These are phyloP conservation scores for Megatriorchis doriae DNA, from an alignment of 2,113 vertebrate species.

Conservation along the genomic window DNA sequence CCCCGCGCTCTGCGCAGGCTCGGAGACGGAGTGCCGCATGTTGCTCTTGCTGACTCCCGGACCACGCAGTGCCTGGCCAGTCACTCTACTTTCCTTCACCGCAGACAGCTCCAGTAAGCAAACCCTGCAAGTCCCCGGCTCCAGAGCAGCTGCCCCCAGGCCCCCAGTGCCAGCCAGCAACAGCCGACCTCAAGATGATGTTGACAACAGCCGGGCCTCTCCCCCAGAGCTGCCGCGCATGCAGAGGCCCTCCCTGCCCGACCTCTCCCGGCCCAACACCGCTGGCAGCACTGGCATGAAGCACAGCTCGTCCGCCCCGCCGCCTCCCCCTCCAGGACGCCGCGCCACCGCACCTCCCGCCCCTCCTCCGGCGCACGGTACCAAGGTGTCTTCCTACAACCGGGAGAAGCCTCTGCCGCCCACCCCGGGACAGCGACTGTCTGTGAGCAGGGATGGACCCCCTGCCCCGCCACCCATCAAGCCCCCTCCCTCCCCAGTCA, in stretches of 20 bases:
- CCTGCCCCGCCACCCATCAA: conserved; percentile 73
- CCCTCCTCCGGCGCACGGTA: conserved; percentile 62
- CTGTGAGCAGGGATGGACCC: conserved; percentile 66
- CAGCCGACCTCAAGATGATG: conserved; percentile 78
- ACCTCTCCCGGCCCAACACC: conserved; percentile 79
- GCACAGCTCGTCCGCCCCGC: conserved; percentile 87
- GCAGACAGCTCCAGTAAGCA: conserved; percentile 80
- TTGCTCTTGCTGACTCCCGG: neutral
- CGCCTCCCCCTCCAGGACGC: conserved; percentile 83
- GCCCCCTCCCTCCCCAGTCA: conserved; percentile 80
- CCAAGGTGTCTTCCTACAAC: conserved; percentile 72
- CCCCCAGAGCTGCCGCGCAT: conserved; percentile 80
- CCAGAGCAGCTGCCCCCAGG: conserved; percentile 81
- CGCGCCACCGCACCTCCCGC: conserved; percentile 68
- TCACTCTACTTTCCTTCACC: neutral
- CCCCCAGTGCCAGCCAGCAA: conserved; percentile 61
- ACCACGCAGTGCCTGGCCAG: accelerated
- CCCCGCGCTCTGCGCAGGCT: neutral
- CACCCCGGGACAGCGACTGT: conserved; percentile 80
- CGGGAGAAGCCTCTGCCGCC: conserved; percentile 77
- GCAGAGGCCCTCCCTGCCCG: conserved; percentile 87
- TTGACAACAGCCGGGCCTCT: conserved; percentile 72
- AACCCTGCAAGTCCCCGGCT: conserved; percentile 79
- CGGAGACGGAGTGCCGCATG: accelerated
- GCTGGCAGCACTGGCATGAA: conserved; percentile 79